Evolutionary conservation across 2,113 vertebrate species (phyloP).

Genomic region (Pteruthius melanotis): DNA sequence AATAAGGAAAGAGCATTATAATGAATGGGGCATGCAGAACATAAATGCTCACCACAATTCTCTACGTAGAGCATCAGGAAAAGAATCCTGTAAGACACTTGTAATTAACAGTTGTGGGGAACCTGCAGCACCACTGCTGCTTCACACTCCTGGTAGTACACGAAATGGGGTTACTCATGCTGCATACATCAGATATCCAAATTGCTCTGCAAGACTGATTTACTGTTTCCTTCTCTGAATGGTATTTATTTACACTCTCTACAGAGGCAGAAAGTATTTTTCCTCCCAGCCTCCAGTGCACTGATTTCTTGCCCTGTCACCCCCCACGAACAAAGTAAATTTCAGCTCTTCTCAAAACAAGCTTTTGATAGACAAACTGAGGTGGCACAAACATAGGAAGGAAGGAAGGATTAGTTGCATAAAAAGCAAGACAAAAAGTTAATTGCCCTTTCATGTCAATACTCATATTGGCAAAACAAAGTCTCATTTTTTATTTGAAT

Average conservation of each 20-base stretch:
- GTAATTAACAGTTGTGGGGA: neutral
- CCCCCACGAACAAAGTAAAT: neutral
- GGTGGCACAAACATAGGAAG: neutral
- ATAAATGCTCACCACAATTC: neutral
- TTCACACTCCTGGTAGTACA: neutral
- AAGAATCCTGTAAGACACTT: neutral
- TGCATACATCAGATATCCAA: neutral
- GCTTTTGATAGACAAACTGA: neutral
- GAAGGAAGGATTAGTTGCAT: slow-evolving; percentile 11
- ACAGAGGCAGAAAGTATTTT: slow-evolving; percentile 9
- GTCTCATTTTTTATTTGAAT: slow-evolving; percentile 29
- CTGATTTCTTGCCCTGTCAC: neutral
- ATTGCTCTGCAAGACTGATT: slow-evolving; percentile 10
- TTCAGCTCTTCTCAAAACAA: slow-evolving; percentile 19
- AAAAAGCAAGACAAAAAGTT: slow-evolving; percentile 67
- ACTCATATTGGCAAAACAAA: slow-evolving; percentile 65
- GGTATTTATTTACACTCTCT: slow-evolving; percentile 22
- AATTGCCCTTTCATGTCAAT: slow-evolving; percentile 43
- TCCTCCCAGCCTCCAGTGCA: neutral
- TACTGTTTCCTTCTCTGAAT: slow-evolving; percentile 20
- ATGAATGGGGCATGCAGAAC: neutral
- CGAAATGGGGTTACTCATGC: neutral
- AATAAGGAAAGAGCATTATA: neutral
- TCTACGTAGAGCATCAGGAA: neutral
- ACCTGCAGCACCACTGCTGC: neutral